Evolutionary conservation across 1,140 invertebrate genomes (phyloP).

Genomic region (Ostrea denselamellosa): DNA sequence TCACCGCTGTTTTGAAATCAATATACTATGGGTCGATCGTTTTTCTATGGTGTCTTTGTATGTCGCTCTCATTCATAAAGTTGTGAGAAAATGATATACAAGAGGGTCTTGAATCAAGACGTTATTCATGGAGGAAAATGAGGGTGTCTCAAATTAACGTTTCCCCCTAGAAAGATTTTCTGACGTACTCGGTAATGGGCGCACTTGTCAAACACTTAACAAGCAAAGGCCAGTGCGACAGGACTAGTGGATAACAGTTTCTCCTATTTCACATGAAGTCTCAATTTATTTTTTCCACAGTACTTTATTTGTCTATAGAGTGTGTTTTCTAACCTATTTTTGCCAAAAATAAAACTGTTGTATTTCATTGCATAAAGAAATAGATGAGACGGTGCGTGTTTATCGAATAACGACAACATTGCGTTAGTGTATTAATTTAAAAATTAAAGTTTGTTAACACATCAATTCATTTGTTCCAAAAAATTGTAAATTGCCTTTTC

Average conservation of each 20-base stretch:
- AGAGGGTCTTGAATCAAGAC: not conserved
- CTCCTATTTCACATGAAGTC: not conserved
- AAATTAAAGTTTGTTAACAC: not conserved
- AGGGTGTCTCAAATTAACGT: not conserved
- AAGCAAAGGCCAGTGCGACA: not conserved
- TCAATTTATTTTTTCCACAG: not conserved
- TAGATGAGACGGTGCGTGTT: not conserved
- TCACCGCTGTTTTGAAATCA: not conserved
- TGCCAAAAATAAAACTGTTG: not conserved
- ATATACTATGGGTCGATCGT: not conserved
- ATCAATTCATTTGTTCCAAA: not conserved
- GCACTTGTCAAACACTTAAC: not conserved
- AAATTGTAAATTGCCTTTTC: not conserved
- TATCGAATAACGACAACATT: not conserved
- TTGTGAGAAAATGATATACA: conserved; percentile 32
- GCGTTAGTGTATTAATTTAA: not conserved
- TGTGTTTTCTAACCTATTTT: not conserved
- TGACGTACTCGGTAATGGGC: not conserved
- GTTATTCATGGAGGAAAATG: not conserved
- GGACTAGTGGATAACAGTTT: not conserved
- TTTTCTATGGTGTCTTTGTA: conserved; percentile 11
- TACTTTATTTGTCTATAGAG: not conserved
- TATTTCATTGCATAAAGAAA: not conserved
- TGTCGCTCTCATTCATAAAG: conserved; percentile 13
- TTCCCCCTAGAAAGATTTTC: not conserved